Evolutionary conservation across 2,113 vertebrate species (phyloP).

Genomic region (cattle (Bos taurus)): DNA sequence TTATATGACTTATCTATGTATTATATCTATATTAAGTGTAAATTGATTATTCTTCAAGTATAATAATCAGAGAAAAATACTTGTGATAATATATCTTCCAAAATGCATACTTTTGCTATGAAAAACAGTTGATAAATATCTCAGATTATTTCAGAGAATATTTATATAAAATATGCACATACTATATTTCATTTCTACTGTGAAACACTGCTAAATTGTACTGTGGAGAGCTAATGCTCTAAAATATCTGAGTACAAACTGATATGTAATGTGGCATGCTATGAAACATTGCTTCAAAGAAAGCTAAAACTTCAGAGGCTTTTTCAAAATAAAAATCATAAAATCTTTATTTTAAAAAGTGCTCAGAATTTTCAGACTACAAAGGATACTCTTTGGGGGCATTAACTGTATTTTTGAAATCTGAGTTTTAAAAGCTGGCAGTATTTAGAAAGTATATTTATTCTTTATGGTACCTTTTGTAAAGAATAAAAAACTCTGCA

Average conservation of each 20-base stretch:
- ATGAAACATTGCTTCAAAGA: constrained; percentile 29
- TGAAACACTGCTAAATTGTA: not conserved
- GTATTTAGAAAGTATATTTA: constrained; percentile 13
- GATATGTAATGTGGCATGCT: not conserved
- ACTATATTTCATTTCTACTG: not conserved
- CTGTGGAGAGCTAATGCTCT: not conserved
- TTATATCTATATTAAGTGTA: not conserved
- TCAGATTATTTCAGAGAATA: constrained; percentile 22
- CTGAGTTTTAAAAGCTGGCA: not conserved
- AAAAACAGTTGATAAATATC: not conserved
- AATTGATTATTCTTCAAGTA: not conserved
- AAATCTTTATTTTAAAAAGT: not conserved
- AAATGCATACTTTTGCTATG: not conserved
- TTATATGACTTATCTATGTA: not conserved
- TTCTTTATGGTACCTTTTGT: constrained; percentile 26
- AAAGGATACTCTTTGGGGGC: not conserved
- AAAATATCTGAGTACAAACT: constrained; percentile 35
- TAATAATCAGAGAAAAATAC: not conserved
- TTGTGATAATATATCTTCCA: not conserved
- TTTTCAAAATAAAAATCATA: constrained; percentile 24
- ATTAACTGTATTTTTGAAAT: constrained; percentile 16
- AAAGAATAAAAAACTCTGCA: not conserved
- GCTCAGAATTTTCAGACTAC: not conserved
- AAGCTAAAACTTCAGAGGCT: not conserved
- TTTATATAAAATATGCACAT: not conserved